Percentiles rank a stretch among this genome's conserved stretches.
Conservation (phyloP, 2,888 invertebrate species). For the Tricholauxania praeusta region DNA sequence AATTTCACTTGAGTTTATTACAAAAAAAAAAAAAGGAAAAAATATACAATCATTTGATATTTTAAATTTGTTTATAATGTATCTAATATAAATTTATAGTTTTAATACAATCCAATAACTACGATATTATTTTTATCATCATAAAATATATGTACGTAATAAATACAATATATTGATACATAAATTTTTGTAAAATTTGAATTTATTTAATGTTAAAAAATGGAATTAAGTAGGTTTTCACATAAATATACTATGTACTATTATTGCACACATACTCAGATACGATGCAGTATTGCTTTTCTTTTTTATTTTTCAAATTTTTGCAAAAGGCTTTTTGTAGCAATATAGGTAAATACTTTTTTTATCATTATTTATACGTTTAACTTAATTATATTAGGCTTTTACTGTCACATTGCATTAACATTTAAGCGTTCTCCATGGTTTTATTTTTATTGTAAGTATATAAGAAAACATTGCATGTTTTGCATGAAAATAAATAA, state of each 20-base stretch:
- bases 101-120: background rate
- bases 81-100: background rate
- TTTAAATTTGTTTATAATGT: constrained; percentile 11
- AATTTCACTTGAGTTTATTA: constrained; percentile 7
- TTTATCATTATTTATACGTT: background rate
- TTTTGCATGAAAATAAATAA: constrained; percentile 8
- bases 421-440: background rate
- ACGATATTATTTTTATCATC: background rate
- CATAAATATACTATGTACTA: too few species aligned
- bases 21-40: constrained; percentile 25
- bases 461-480: background rate
- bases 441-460: background rate
- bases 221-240: too few species aligned
- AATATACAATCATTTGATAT: background rate
- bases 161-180: too few species aligned
- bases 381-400: too few species aligned
- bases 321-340: constrained; percentile 1
- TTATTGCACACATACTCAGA: too few species aligned
- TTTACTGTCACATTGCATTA: background rate
- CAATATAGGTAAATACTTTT: background rate
- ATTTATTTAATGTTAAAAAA: too few species aligned
- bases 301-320: background rate
- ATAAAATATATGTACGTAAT: background rate
- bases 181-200: too few species aligned
- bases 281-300: background rate